A percentile compares a stretch with the other conserved stretches of the same genome.
Conservation (phyloP, 2,113 vertebrate species). For the Euleptes europaea region DNA sequence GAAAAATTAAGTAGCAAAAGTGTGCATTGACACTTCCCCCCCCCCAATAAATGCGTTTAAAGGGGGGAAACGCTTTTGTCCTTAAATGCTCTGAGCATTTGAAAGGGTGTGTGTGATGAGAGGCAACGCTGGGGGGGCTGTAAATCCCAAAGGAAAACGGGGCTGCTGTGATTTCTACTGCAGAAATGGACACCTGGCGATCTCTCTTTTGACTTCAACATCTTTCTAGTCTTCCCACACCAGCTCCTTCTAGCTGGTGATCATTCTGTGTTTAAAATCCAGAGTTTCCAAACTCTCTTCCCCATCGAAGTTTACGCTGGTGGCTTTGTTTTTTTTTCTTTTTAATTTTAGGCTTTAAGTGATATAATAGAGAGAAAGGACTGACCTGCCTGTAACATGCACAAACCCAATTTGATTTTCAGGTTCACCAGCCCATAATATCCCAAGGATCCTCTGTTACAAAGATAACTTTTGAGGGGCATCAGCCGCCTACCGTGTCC, state of each 20-base stretch:
- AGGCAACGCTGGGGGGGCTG: constrained; percentile 37
- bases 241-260: neutral
- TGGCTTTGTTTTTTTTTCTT: neutral
- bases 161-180: constrained; percentile 61
- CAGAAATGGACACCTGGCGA: constrained; percentile 52
- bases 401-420: constrained; percentile 76
- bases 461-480: constrained; percentile 92
- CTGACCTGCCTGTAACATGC: constrained; percentile 72
- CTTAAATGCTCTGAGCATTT: constrained; percentile 1
- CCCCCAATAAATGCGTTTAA: neutral
- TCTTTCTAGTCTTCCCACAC: neutral
- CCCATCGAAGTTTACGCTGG: constrained; percentile 54
- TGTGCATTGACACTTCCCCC: neutral
- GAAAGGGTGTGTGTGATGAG: no score
- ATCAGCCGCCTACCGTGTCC: constrained; percentile 82
- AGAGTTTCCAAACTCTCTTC: constrained; percentile 52
- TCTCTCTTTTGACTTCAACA: neutral
- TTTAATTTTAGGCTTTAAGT: constrained; percentile 64
- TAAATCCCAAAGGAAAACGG: constrained; percentile 71
- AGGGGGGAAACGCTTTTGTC: neutral
- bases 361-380: constrained; percentile 35
- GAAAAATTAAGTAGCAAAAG: constrained; percentile 8
- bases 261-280: neutral
- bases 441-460: constrained; percentile 92
- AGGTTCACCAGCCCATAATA: constrained; percentile 90